These are phyloP conservation scores for Cacatua alba DNA, from an alignment of 2,113 vertebrate genomes.

Conservation along the genomic window DNA sequence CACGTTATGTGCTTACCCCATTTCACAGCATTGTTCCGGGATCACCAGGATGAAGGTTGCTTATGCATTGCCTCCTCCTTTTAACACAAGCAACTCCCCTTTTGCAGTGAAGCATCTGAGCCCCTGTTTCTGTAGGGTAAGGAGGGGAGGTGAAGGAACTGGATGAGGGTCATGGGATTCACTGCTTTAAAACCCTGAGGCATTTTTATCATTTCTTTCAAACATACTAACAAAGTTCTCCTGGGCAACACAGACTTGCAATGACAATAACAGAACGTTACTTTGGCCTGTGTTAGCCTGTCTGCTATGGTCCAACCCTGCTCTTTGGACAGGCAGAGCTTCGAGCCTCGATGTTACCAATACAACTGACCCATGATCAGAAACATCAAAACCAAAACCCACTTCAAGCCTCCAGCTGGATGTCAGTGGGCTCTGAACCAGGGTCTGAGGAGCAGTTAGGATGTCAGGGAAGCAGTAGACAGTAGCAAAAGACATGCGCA, in stretches of 20 bases:
- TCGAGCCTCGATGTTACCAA: not conserved
- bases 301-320: not conserved
- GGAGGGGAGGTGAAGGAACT: not conserved
- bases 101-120: not conserved
- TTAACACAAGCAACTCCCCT: not conserved
- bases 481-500: fast-evolving
- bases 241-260: fast-evolving
- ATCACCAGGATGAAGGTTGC: not conserved
- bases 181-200: not conserved
- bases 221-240: not conserved
- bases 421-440: not conserved
- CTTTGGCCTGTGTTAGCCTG: not conserved
- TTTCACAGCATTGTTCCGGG: not conserved
- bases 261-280: not conserved
- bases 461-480: not conserved
- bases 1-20: not conserved
- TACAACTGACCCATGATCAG: not conserved
- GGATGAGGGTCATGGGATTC: fast-evolving
- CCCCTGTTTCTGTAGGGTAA: not conserved
- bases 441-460: not conserved
- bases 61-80: not conserved
- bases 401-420: not conserved
- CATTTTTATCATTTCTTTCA: not conserved
- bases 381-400: not conserved
- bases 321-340: not conserved